These are phyloP conservation scores for Orthonyx spaldingii DNA, from an alignment of 2,113 vertebrate genomes.

Conservation along the genomic window DNA sequence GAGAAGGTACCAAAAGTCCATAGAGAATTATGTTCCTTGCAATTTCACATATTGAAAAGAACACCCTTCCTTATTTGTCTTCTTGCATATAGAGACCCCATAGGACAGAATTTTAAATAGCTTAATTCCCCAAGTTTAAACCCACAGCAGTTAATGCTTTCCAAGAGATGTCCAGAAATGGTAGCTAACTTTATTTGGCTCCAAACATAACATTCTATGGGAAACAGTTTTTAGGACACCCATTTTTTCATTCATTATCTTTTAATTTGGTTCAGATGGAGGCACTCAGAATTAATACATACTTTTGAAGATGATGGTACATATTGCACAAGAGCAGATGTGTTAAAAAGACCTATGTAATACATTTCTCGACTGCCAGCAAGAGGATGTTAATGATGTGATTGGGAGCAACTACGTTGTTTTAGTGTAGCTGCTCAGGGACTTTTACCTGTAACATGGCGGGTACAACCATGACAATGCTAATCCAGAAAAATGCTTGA, in stretches of 20 bases:
- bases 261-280: slow-evolving; percentile 14
- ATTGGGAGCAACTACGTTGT: neutral
- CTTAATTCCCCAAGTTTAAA: neutral
- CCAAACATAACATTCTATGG: neutral
- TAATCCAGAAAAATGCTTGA: neutral
- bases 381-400: neutral
- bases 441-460: neutral
- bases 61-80: neutral
- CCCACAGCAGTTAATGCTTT: neutral
- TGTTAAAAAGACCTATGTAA: neutral
- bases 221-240: neutral
- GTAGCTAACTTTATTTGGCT: neutral
- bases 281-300: neutral
- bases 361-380: neutral
- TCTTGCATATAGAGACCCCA: neutral
- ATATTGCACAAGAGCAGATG: slow-evolving; percentile 11
- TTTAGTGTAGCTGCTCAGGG: neutral
- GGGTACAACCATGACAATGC: neutral
- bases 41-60: neutral
- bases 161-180: neutral
- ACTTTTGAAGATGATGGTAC: neutral
- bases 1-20: neutral
- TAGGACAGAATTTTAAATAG: neutral
- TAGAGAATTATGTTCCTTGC: neutral
- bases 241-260: neutral